A percentile compares a stretch with the other conserved stretches of the same genome.
phyloP scores from a whole-genome alignment of 2,888 invertebrate species.

The Thumatha senex region DNA sequence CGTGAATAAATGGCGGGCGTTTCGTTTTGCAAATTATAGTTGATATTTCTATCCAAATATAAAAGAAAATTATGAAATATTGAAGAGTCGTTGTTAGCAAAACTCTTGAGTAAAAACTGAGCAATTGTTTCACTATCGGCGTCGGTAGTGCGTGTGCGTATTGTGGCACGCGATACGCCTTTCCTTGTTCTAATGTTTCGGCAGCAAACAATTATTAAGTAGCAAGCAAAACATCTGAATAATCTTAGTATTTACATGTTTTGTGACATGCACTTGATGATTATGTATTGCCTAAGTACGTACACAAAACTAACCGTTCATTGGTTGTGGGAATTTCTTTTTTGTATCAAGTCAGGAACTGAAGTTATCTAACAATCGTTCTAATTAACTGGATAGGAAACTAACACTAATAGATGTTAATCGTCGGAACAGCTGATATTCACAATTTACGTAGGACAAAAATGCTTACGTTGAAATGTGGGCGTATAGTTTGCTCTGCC shows the following conservation, averaged over 20 bases:
- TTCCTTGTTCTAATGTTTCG: conserved; percentile 36
- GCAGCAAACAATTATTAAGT: conserved; percentile 1
- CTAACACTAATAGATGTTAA: no score
- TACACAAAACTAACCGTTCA: background rate
- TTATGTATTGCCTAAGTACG: background rate
- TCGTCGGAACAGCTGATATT: no score
- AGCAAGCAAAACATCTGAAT: background rate
- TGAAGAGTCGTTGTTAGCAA: conserved; percentile 2
- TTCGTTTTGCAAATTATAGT: background rate
- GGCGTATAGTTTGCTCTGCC: no score
- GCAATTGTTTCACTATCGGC: conserved; percentile 16
- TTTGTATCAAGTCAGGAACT: background rate
- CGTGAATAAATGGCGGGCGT: background rate
- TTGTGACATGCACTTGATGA: background rate
- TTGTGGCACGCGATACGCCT: conserved; percentile 30
- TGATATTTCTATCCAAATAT: no score
- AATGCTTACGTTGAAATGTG: no score
- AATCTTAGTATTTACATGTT: background rate
- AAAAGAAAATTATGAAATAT: no score
- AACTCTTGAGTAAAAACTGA: conserved; percentile 2
- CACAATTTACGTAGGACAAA: no score
- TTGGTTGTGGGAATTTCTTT: background rate
- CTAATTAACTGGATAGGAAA: background rate
- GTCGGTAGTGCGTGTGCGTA: conserved; percentile 26
- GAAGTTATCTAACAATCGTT: background rate